These are phyloP conservation scores for Odontamblyopus rebecca DNA, from an alignment of 2,797 vertebrate genomes.

Conservation along the genomic window DNA sequence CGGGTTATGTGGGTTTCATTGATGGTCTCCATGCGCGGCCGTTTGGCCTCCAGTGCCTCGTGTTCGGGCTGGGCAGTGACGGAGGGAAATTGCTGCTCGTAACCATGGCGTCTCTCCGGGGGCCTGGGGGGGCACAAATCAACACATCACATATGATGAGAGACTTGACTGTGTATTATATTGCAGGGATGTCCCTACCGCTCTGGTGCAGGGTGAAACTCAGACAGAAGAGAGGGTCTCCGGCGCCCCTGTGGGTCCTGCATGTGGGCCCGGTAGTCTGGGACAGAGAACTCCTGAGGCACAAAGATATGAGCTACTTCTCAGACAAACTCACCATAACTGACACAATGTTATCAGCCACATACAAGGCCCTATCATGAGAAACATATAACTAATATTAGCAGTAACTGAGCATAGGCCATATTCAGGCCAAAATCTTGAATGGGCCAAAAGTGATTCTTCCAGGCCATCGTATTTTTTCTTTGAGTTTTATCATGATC, in stretches of 20 bases:
- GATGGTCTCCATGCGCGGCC: conserved; percentile 91
- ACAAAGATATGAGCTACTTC: conserved; percentile 17
- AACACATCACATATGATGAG: conserved; percentile 22
- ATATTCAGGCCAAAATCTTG: not conserved
- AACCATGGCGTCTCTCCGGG: conserved; percentile 93
- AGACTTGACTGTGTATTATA: not conserved
- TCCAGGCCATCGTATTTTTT: not conserved
- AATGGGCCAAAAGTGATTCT: not conserved
- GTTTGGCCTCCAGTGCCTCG: conserved; percentile 89
- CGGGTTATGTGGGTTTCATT: conserved; percentile 88
- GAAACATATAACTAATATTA: not conserved
- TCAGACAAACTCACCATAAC: not conserved
- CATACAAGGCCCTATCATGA: not conserved
- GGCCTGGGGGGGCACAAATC: conserved; percentile 77
- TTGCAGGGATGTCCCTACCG: conserved; percentile 71
- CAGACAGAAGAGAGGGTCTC: conserved; percentile 92
- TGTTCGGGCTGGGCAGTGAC: conserved; percentile 84
- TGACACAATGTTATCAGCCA: conserved; percentile 5
- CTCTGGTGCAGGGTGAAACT: conserved; percentile 94
- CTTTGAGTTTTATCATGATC: not conserved
- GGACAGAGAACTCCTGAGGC: conserved; percentile 87
- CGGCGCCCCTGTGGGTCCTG: conserved; percentile 91
- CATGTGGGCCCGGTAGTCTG: conserved; percentile 91
- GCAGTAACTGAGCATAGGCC: not conserved
- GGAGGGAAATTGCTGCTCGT: conserved; percentile 90